Conservation (phyloP, 2,888 invertebrate species). For the Pterobdella sp. region DNA sequence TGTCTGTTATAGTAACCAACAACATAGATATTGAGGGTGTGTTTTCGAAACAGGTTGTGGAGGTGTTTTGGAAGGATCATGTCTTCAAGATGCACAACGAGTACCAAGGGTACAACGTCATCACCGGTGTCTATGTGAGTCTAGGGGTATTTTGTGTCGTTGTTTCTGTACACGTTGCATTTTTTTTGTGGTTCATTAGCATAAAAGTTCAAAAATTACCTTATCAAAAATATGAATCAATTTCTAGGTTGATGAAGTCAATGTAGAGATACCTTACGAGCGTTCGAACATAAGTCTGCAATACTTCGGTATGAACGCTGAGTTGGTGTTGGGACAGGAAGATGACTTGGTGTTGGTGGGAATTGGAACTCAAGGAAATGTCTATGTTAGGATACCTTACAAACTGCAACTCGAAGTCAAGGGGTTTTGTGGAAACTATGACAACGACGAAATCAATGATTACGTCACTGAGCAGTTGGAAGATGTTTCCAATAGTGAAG, state of each 20-base stretch:
- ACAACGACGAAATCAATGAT: background rate
- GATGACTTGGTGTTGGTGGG: background rate
- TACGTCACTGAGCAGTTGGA: background rate
- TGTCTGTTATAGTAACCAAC: background rate
- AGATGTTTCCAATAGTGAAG: background rate
- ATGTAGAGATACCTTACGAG: slow-evolving; percentile 3
- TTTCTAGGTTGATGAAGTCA: background rate
- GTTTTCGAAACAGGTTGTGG: background rate
- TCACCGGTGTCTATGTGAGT: slow-evolving; percentile 8
- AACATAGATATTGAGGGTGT: background rate
- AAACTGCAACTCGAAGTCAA: background rate
- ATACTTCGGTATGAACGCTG: slow-evolving; percentile 2
- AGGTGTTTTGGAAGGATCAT: background rate
- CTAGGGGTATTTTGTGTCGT: background rate
- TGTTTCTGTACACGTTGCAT: background rate
- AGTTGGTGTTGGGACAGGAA: background rate
- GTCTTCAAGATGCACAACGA: background rate
- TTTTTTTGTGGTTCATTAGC: background rate
- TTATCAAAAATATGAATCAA: background rate
- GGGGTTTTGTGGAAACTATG: slow-evolving; percentile 17
- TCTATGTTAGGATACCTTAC: slow-evolving; percentile 10
- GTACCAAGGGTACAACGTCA: slow-evolving; percentile 2
- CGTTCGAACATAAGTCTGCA: background rate
- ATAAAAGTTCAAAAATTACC: background rate
- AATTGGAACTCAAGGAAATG: background rate